A percentile compares a stretch with the other conserved stretches of the same genome.
Conservation (phyloP, 2,888 invertebrate species). For the Acanthosepion esculentum region DNA sequence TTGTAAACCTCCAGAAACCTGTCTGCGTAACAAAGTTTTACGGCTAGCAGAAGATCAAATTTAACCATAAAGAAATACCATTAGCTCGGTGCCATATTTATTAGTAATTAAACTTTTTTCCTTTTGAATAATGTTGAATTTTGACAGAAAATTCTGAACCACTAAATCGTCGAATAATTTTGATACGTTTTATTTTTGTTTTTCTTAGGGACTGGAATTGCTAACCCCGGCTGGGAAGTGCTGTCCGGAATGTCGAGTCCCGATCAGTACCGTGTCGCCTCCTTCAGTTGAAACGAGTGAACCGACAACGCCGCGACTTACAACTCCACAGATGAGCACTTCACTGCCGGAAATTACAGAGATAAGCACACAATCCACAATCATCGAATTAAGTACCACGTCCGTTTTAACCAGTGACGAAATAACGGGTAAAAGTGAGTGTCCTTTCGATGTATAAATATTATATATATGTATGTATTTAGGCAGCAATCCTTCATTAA, state of each 20-base stretch:
- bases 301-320: neutral
- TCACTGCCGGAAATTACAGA: neutral
- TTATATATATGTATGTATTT: neutral
- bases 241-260: conserved; percentile 44
- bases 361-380: neutral
- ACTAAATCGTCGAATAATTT: no score
- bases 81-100: no score
- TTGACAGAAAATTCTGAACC: no score
- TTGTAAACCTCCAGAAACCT: no score
- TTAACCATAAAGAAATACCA: no score
- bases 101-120: no score
- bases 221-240: conserved; percentile 43
- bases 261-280: neutral
- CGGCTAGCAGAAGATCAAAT: no score
- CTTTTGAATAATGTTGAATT: no score
- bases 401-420: neutral
- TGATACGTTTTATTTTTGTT: no score
- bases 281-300: neutral
- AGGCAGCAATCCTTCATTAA: no score
- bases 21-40: no score
- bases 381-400: neutral
- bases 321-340: neutral
- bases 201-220: neutral
- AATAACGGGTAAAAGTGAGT: neutral
- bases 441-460: neutral